Percentiles rank a stretch among this genome's conserved stretches.
Evolutionary conservation across 2,113 vertebrate species (phyloP).

Genomic region (Xyrauchen texanus): DNA sequence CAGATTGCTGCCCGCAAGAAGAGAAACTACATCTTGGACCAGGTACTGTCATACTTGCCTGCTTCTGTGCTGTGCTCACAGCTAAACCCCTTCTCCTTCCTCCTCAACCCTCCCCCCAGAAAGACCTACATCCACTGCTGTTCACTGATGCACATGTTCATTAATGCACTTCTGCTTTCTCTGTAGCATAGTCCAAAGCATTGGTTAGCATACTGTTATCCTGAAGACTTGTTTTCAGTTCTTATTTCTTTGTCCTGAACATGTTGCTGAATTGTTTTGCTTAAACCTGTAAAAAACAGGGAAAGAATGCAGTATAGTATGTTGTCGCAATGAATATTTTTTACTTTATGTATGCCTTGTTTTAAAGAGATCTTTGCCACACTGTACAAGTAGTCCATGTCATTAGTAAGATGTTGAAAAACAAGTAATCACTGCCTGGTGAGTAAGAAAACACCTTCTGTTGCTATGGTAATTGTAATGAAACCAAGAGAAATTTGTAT

Average conservation of each 20-base stretch:
- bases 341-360: conserved; percentile 56
- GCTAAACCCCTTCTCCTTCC: not conserved
- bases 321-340: conserved; percentile 43
- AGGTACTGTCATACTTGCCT: conserved; percentile 68
- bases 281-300: conserved; percentile 10
- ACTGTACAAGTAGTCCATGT: conserved; percentile 82
- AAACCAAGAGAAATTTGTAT: conserved; percentile 69
- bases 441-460: conserved; percentile 83
- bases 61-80: not conserved
- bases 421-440: conserved; percentile 82
- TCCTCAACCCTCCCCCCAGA: conserved; percentile 10
- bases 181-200: conserved; percentile 47
- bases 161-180: conserved; percentile 53
- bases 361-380: conserved; percentile 64
- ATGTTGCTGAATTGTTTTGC: conserved; percentile 45
- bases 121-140: conserved; percentile 29
- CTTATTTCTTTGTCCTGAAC: conserved; percentile 47
- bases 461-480: conserved; percentile 76
- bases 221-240: conserved; percentile 42
- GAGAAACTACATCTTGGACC: conserved; percentile 85
- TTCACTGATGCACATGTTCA: conserved; percentile 53
- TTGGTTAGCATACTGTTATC: conserved; percentile 46
- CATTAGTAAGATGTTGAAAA: conserved; percentile 83
- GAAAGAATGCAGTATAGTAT: conserved; percentile 42
- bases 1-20: conserved; percentile 84